Evolutionary conservation across 1,140 invertebrate genomes (phyloP), one percentile per base, ranked within the genome.

Genomic region (Monochamus saltuarius): DNA sequence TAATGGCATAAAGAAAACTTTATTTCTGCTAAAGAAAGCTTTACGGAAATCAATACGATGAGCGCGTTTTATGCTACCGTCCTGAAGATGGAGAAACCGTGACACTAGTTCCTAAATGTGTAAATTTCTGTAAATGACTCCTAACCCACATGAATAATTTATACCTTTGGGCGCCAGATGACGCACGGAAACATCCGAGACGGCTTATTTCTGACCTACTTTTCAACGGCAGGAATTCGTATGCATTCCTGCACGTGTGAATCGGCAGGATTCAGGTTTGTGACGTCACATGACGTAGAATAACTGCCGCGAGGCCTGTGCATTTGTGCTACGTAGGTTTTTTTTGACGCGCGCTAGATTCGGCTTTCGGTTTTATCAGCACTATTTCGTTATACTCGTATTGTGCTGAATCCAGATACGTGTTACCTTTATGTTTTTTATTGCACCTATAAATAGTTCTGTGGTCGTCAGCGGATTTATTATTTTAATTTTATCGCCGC

Each of bases 161-260:
- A n/a, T n/a, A n/a, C n/a, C n/a, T 40, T 14, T 9, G 14, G 4
- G 11, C 39, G 39, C 11, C 4, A 40, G 39, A 40, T 40, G 39
- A 9, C 14, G 39, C 39, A 4, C 4, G 9, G 2, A 14, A 7
- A 4, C 0, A 10, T 17, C 55, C 11, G 35, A 16, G 38, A 35
- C 54, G 61, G 56, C 52, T 67, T 56, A 52, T 62, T 59, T 62
- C 58, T 74, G 74, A 75, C 74, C 74, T 63, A 75, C 70, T 74
- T 75, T 73, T 57, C 8, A 14, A 19, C 22, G 43, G 62, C 62
- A 60, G 59, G 70, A 72, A 68, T 73, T 59, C 62, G 68, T 70
- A 70, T 68, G 67, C 73, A 76, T 76, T 75, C 74, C 66, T 74
- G 68, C 74, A 75, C 74, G 74, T 75, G 73, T 74, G 74, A 75